These are phyloP conservation scores for Scaptomyza pallida DNA, from an alignment of 1,140 invertebrate genomes.

Conservation along the genomic window DNA sequence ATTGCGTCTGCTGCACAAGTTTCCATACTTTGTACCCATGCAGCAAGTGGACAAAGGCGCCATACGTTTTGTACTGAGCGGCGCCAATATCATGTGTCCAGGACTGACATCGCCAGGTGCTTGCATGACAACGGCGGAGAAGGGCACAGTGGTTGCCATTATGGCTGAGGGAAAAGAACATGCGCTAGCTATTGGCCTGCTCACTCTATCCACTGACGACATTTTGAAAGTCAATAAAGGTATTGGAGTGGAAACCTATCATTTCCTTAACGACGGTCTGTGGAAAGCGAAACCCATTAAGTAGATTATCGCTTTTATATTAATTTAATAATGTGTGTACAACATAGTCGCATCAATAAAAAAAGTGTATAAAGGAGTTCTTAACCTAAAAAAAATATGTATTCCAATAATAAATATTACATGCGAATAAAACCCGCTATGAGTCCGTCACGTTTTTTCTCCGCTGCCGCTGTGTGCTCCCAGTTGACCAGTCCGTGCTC, in stretches of 20 bases:
- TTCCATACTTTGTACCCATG: slow-evolving; percentile 97
- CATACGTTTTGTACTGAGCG: slow-evolving; percentile 99
- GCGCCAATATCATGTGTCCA: slow-evolving; percentile 99
- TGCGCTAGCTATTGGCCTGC: slow-evolving; percentile 96
- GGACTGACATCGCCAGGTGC: slow-evolving; percentile 98
- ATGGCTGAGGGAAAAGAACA: slow-evolving; percentile 99
- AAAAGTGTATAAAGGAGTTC: too few relatives aligned
- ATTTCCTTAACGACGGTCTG: slow-evolving; percentile 99
- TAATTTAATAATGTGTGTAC: not conserved
- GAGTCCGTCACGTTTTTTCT: slow-evolving; percentile 39
- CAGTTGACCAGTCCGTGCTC: slow-evolving; percentile 31
- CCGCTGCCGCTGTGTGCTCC: slow-evolving; percentile 32
- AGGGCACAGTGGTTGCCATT: slow-evolving; percentile 96
- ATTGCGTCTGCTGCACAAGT: slow-evolving; percentile 96
- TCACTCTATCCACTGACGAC: slow-evolving; percentile 95
- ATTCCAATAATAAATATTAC: not conserved
- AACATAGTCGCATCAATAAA: too few relatives aligned
- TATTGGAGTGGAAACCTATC: slow-evolving; percentile 98
- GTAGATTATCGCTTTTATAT: slow-evolving; percentile 84
- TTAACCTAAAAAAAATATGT: too few relatives aligned
- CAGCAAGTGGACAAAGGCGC: slow-evolving; percentile 99
- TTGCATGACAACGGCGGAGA: slow-evolving; percentile 93
- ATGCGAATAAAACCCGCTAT: slow-evolving; percentile 22
- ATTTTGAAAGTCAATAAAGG: slow-evolving; percentile 98
- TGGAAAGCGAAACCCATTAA: slow-evolving; percentile 99